phyloP scores from a whole-genome alignment of 2,797 vertebrate genomes.

The Salarias fasciatus region DNA sequence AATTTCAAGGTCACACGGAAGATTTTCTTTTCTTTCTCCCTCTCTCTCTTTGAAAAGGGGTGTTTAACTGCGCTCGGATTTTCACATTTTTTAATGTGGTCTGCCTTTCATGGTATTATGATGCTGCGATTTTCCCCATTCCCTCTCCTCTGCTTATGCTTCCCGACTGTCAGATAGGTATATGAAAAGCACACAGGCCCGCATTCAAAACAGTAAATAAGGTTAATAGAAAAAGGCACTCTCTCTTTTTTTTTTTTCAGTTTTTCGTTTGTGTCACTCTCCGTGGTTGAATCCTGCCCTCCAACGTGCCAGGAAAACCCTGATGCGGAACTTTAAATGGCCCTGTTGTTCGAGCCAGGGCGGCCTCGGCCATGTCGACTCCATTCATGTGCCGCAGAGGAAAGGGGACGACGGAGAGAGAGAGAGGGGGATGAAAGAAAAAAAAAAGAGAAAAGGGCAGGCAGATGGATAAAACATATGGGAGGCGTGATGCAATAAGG shows the following conservation, averaged over 20 bases:
- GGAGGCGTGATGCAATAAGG: slow-evolving; percentile 62
- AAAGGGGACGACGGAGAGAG: slow-evolving; percentile 27
- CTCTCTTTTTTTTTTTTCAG: no score
- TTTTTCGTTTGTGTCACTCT: not conserved
- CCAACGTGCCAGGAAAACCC: slow-evolving; percentile 25
- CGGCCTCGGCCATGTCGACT: slow-evolving; percentile 29
- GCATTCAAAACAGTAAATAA: not conserved
- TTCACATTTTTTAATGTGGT: slow-evolving; percentile 28
- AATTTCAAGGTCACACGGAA: slow-evolving; percentile 42
- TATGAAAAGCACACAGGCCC: not conserved
- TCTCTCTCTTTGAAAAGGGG: not conserved
- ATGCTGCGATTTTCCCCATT: no score
- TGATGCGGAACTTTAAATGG: slow-evolving; percentile 28
- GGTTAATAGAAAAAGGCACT: not conserved
- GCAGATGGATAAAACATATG: slow-evolving; percentile 69
- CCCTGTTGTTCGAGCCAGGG: slow-evolving; percentile 15
- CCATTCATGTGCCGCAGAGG: slow-evolving; percentile 29
- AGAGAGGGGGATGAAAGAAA: slow-evolving; percentile 7
- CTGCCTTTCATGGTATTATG: slow-evolving; percentile 1
- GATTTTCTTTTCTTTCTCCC: slow-evolving; percentile 10
- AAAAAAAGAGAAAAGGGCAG: not conserved
- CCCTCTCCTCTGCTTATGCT: no score
- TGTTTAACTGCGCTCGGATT: slow-evolving; percentile 27
- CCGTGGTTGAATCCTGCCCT: not conserved
- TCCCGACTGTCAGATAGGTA: not conserved